These are phyloP conservation scores for Mimas tiliae DNA, from an alignment of 2,888 invertebrate genomes.

Conservation along the genomic window DNA sequence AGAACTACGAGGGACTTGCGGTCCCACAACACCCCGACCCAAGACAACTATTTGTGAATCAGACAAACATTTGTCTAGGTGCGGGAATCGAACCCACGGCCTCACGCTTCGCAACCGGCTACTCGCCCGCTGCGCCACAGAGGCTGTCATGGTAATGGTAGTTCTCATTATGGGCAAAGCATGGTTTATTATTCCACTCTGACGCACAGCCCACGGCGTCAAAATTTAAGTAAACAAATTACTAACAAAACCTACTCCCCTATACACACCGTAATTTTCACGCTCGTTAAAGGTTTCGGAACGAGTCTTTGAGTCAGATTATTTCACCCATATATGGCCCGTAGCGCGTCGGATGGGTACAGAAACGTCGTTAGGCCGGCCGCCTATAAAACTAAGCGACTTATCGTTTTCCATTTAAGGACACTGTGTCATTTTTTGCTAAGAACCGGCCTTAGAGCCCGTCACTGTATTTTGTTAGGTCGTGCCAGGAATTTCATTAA, in stretches of 20 bases:
- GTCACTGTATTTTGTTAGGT: conserved; percentile 41
- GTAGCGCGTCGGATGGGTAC: not conserved
- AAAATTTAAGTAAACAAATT: not conserved
- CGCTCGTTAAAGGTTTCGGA: conserved; percentile 8
- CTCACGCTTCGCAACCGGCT: too few relatives aligned
- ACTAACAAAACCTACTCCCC: not conserved
- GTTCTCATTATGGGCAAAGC: not conserved
- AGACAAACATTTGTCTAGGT: too few relatives aligned
- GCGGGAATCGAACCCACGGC: too few relatives aligned
- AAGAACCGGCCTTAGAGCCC: conserved; percentile 44
- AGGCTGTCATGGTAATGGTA: too few relatives aligned
- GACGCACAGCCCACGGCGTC: not conserved
- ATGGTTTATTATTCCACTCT: not conserved
- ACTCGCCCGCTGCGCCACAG: too few relatives aligned
- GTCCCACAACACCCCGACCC: too few relatives aligned
- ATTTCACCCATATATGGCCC: not conserved
- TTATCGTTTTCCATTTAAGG: conserved; percentile 42
- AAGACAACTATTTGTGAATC: too few relatives aligned
- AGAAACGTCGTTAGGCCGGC: conserved; percentile 1
- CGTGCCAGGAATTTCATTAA: conserved; percentile 44
- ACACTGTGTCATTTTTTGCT: conserved; percentile 38
- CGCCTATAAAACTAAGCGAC: conserved; percentile 23
- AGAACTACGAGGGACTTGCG: too few relatives aligned
- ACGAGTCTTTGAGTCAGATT: not conserved
- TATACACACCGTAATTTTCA: not conserved